phyloP scores from a whole-genome alignment of 2,888 invertebrate genomes.

The Stenodera caucasica region DNA sequence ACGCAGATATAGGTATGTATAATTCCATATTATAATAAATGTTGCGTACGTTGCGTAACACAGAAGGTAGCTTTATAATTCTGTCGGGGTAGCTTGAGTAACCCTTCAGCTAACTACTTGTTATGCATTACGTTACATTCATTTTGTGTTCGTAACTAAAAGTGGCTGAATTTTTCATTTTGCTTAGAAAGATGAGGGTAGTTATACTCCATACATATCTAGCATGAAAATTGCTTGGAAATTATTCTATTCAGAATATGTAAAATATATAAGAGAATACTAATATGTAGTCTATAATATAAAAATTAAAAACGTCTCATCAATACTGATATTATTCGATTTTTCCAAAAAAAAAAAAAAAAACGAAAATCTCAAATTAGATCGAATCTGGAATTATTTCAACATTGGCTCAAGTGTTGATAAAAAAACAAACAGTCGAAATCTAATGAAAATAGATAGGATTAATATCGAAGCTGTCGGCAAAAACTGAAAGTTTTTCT shows the following conservation, averaged over 20 bases:
- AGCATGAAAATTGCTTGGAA: constrained; percentile 41
- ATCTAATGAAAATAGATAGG: constrained; percentile 12
- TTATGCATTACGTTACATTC: constrained; percentile 56
- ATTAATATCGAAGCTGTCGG: constrained; percentile 27
- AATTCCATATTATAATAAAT: constrained; percentile 46
- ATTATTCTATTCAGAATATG: constrained; percentile 24
- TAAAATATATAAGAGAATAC: constrained; percentile 26
- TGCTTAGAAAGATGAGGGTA: constrained; percentile 49
- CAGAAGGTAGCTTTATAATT: constrained; percentile 51
- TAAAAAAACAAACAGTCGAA: not conserved
- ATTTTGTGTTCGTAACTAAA: constrained; percentile 55
- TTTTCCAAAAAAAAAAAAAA: not conserved
- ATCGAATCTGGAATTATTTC: not conserved
- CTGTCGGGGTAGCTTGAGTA: constrained; percentile 48
- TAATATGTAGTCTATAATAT: constrained; percentile 12
- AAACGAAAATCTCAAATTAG: not conserved
- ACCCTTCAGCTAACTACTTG: constrained; percentile 56
- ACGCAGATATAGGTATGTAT: constrained; percentile 35
- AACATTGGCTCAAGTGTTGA: not conserved
- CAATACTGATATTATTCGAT: not conserved
- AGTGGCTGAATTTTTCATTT: constrained; percentile 54
- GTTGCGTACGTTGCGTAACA: constrained; percentile 47
- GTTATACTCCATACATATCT: constrained; percentile 49
- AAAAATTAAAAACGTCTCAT: constrained; percentile 12
- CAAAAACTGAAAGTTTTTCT: constrained; percentile 24